phyloP scores from a whole-genome alignment of 2,113 vertebrate genomes.

The Scomber scombrus region DNA sequence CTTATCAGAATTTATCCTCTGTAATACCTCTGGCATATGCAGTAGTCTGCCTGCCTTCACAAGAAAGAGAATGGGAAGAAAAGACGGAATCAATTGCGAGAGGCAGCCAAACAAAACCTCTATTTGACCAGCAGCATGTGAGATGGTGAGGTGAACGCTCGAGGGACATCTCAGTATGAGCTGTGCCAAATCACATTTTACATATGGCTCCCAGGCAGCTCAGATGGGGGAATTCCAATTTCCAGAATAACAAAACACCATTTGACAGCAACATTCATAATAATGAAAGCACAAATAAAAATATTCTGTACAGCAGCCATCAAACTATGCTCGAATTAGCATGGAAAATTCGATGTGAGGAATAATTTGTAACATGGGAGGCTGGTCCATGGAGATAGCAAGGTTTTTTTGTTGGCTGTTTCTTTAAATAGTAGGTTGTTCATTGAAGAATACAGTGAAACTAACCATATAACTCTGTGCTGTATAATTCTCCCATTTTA shows the following conservation, averaged over 20 bases:
- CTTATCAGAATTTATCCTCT: slow-evolving; percentile 28
- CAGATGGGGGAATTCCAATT: slow-evolving; percentile 39
- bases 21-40: slow-evolving; percentile 21
- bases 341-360: slow-evolving; percentile 49
- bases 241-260: slow-evolving; percentile 53
- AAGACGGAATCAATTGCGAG: slow-evolving; percentile 25
- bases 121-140: slow-evolving; percentile 38
- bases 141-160: slow-evolving; percentile 40
- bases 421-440: slow-evolving; percentile 41
- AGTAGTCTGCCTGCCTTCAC: slow-evolving; percentile 11
- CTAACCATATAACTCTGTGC: slow-evolving; percentile 16
- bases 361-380: slow-evolving; percentile 43
- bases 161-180: slow-evolving; percentile 31
- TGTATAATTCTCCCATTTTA: neutral
- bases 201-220: slow-evolving; percentile 19
- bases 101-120: slow-evolving; percentile 34
- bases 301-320: slow-evolving; percentile 17
- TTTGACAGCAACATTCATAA: slow-evolving; percentile 50
- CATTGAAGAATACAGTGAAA: slow-evolving; percentile 30
- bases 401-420: slow-evolving; percentile 47
- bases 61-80: slow-evolving; percentile 11
- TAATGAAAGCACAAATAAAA: slow-evolving; percentile 44
- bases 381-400: slow-evolving; percentile 71
- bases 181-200: slow-evolving; percentile 53
- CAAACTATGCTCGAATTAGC: slow-evolving; percentile 44